A percentile compares a stretch with the other conserved stretches of the same genome.
phyloP scores from a whole-genome alignment of 2,797 vertebrate genomes.

The Aplochiton taeniatus region DNA sequence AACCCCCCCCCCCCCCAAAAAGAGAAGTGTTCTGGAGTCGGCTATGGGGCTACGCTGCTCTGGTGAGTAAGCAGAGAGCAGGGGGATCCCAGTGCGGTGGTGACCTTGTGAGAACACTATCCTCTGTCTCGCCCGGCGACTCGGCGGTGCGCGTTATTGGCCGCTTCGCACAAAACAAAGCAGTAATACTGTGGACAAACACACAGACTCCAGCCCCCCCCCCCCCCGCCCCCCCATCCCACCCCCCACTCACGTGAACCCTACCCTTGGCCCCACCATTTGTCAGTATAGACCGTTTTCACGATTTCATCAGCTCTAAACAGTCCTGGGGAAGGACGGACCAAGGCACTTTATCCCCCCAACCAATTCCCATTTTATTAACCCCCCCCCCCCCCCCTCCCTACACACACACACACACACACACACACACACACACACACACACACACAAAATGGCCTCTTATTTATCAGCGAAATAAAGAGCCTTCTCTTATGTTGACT shows the following conservation, averaged over 20 bases:
- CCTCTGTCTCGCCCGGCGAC: conserved; percentile 29
- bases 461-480: conserved; percentile 32
- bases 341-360: conserved; percentile 23
- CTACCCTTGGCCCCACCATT: conserved; percentile 11
- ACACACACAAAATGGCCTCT: conserved; percentile 22
- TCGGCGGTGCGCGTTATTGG: conserved; percentile 54
- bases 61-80: background rate
- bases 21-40: too few species aligned
- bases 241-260: conserved; percentile 21
- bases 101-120: conserved; percentile 63
- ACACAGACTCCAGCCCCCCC: conserved; percentile 22
- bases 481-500: conserved; percentile 20
- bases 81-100: conserved; percentile 45
- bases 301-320: conserved; percentile 47
- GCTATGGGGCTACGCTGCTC: too few species aligned
- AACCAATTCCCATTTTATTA: conserved; percentile 34
- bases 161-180: conserved; percentile 62
- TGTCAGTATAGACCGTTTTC: conserved; percentile 26
- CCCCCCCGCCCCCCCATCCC: background rate
- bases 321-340: conserved; percentile 18
- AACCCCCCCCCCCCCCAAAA: too few species aligned
- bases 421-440: too few species aligned
- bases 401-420: too few species aligned
- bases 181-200: conserved; percentile 67
- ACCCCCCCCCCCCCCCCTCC: conserved; percentile 19